Percentiles rank a stretch among this genome's conserved stretches.
Evolutionary conservation across 1,140 invertebrate genomes (phyloP).

Genomic region (Glossosoma conforme): DNA sequence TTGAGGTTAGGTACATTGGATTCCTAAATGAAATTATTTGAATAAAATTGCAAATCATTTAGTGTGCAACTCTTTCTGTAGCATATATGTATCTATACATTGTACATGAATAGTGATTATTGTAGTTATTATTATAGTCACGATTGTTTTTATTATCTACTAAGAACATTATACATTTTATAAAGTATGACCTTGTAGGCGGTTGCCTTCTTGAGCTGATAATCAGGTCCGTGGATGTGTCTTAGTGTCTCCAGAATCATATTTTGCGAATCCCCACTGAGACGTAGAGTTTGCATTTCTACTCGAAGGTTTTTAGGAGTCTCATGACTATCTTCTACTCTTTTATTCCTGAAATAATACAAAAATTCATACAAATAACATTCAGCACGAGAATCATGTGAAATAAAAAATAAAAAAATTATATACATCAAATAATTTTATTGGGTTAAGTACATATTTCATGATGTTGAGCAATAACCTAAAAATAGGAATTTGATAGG

Average conservation of each 20-base stretch:
- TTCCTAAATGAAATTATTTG: too few relatives aligned
- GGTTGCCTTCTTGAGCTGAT: constrained; percentile 50
- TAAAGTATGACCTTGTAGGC: constrained; percentile 52
- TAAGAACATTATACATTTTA: too few relatives aligned
- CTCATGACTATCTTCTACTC: constrained; percentile 42
- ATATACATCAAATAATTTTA: neutral
- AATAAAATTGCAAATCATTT: too few relatives aligned
- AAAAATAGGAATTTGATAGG: too few relatives aligned
- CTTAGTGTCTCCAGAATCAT: constrained; percentile 64
- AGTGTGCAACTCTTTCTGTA: too few relatives aligned
- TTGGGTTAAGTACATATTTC: too few relatives aligned
- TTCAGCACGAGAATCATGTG: constrained; percentile 9
- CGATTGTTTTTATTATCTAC: too few relatives aligned
- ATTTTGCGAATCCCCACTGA: constrained; percentile 61
- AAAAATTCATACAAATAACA: neutral
- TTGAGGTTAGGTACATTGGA: too few relatives aligned
- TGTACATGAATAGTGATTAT: too few relatives aligned
- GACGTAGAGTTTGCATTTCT: constrained; percentile 62
- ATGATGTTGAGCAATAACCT: too few relatives aligned
- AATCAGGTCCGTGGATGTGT: constrained; percentile 62
- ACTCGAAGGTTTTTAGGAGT: constrained; percentile 54
- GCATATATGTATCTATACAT: too few relatives aligned
- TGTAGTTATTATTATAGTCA: too few relatives aligned
- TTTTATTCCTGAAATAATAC: constrained; percentile 34
- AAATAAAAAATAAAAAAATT: constrained; percentile 14